Base-by-base conservation (phyloP, 2,113 vertebrate genomes). In the Tachuris rubrigastra region DNA sequence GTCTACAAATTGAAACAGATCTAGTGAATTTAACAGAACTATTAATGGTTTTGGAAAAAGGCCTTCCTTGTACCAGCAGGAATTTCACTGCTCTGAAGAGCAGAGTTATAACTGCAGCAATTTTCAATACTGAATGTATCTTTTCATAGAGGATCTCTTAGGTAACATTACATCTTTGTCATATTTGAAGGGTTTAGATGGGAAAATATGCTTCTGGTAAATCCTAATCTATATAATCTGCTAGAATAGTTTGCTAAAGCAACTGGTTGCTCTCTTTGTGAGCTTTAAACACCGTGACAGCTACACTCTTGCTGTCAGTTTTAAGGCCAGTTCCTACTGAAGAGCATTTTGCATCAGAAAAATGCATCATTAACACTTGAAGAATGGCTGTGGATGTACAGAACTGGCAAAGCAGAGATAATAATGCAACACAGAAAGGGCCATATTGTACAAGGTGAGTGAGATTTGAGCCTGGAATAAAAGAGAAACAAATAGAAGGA, bases 201-300 rank as follows among this genome's bases (percentile, higher is more conserved):
- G 63, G 50, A 46, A 66, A 20, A 76, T 33, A 25, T 35, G 37
- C 10, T 77, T 65, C 50, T 83, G 20, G 8, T 42, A 69, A 85
- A 47, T 53, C 66, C 47, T 60, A 52, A 66, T 30, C 31, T 59
- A 5, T 8, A 5, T 59, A 42, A 78, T 50, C 52, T 42, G 8
- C 33, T 71, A 30, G 63, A 66, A 17, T 14, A 16, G 41, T 87
- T 91, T 91, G 5, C 47, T 53, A 24, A 71, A 77, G 27, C 5
- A 66, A 3, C 18, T 35, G 33, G 1, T 41, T 72, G 5, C 44
- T 76, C 12, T 65, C 19, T 46, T 0, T 2, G 18, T 42, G 28
- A 73, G 1, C 25, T 87, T 66, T 47, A 69, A 87, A 20, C 15
- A 35, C 31, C n/a, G 47, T 37, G 59, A 67, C 35, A 73, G 17